These are phyloP conservation scores for Eristalis pertinax DNA, from an alignment of 2,888 invertebrate genomes.

Conservation along the genomic window DNA sequence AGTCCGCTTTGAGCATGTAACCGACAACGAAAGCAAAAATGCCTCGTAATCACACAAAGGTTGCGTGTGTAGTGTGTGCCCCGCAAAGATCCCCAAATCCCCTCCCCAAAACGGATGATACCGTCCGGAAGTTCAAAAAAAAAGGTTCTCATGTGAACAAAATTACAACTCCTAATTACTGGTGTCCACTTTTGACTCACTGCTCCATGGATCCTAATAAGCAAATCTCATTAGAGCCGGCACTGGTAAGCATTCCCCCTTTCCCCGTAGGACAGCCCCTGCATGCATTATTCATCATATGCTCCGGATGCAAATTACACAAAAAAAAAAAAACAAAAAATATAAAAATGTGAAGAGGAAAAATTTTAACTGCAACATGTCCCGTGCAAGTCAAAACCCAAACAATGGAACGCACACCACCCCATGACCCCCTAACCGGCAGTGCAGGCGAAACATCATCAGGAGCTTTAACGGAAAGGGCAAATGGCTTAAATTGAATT, in stretches of 20 bases:
- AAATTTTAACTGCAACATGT: slow-evolving; percentile 14
- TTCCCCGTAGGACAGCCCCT: slow-evolving; percentile 6
- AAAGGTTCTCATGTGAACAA: not conserved
- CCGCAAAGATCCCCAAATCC: not conserved
- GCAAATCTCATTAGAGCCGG: slow-evolving; percentile 33
- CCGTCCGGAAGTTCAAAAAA: not conserved
- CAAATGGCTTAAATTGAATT: slow-evolving; percentile 69
- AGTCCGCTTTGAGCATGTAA: no score
- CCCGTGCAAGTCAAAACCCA: slow-evolving; percentile 2
- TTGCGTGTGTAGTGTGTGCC: no score
- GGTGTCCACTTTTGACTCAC: not conserved
- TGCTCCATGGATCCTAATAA: not conserved
- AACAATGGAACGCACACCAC: slow-evolving; percentile 10
- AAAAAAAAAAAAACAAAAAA: not conserved
- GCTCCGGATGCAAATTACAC: not conserved
- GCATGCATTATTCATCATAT: slow-evolving; percentile 42
- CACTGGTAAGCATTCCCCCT: slow-evolving; percentile 4
- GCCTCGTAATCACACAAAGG: no score
- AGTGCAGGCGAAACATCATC: slow-evolving; percentile 24
- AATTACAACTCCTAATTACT: slow-evolving; percentile 1
- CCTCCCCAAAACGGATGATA: not conserved
- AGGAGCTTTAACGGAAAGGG: slow-evolving; percentile 55
- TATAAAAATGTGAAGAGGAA: slow-evolving; percentile 11
- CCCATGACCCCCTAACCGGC: not conserved
- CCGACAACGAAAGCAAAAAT: no score